phyloP scores from a whole-genome alignment of 2,888 invertebrate genomes.

The Galerucella nymphaeae region DNA sequence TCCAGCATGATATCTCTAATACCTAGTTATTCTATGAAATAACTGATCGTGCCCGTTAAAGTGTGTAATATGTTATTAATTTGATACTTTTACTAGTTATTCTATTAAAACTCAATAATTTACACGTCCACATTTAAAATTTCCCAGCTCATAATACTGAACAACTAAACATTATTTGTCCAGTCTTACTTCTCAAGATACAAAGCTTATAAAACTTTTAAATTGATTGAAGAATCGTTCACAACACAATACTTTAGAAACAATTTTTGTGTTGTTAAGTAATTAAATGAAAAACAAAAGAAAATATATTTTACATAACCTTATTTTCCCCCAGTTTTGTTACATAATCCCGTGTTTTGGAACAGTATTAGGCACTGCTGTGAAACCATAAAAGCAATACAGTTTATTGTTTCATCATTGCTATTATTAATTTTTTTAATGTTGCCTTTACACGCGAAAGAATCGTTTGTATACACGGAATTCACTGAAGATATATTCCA shows the following conservation, averaged over 20 bases:
- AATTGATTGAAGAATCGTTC: too few relatives aligned
- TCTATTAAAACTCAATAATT: too few relatives aligned
- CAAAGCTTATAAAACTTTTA: too few relatives aligned
- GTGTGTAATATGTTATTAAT: too few relatives aligned
- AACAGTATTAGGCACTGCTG: not conserved
- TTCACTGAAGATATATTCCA: conserved; percentile 10
- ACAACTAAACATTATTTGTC: not conserved
- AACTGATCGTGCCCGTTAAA: too few relatives aligned
- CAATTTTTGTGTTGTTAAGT: too few relatives aligned
- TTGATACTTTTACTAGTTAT: too few relatives aligned
- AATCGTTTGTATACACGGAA: conserved; percentile 14
- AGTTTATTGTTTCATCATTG: conserved; percentile 22
- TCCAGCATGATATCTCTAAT: too few relatives aligned
- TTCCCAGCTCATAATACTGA: not conserved
- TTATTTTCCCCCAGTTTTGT: not conserved
- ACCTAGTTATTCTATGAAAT: too few relatives aligned
- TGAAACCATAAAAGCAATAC: conserved; percentile 10
- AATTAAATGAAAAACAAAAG: too few relatives aligned
- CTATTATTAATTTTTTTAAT: conserved; percentile 22
- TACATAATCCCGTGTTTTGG: conserved; percentile 4
- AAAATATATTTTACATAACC: not conserved
- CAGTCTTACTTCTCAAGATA: not conserved
- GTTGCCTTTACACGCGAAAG: conserved; percentile 10
- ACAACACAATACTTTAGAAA: too few relatives aligned
- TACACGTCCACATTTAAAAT: too few relatives aligned